Conservation (phyloP, 2,888 invertebrate genomes). For the Calliopum simillimum region DNA sequence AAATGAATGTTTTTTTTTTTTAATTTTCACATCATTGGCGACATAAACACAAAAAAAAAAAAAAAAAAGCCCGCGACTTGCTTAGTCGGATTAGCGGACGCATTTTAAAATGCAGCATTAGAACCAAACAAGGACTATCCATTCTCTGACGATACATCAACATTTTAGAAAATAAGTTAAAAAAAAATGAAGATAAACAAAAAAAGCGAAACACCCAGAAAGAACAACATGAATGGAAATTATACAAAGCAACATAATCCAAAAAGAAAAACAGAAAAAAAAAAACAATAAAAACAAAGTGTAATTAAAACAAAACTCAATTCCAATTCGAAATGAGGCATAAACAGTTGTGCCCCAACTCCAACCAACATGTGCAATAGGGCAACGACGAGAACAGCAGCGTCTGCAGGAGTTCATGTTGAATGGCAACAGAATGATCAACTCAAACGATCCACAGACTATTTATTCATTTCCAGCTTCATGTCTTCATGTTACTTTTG, state of each 20-base stretch:
- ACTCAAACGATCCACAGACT: background rate
- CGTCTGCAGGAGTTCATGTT: constrained; percentile 1
- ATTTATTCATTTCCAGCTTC: no score
- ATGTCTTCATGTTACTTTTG: no score
- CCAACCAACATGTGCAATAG: background rate
- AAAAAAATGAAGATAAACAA: background rate
- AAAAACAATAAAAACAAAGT: background rate
- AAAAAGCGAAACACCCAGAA: background rate
- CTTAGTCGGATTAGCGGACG: background rate
- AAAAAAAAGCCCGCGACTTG: background rate
- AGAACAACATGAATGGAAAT: background rate
- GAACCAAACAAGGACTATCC: constrained; percentile 15
- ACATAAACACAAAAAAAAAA: no score
- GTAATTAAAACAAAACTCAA: background rate
- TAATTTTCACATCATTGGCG: background rate
- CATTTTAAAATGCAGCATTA: constrained; percentile 6
- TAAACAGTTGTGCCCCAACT: constrained; percentile 3
- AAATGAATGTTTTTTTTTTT: background rate
- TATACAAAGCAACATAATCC: background rate
- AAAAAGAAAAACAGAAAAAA: background rate
- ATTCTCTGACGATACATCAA: constrained; percentile 1
- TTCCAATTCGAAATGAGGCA: constrained; percentile 21
- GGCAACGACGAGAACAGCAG: no score
- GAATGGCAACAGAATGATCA: constrained; percentile 12
- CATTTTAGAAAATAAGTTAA: background rate